Evolutionary conservation across 2,888 invertebrate species (phyloP), one percentile per base, ranked within the genome.

Genomic region (Lumbricus terrestris): DNA sequence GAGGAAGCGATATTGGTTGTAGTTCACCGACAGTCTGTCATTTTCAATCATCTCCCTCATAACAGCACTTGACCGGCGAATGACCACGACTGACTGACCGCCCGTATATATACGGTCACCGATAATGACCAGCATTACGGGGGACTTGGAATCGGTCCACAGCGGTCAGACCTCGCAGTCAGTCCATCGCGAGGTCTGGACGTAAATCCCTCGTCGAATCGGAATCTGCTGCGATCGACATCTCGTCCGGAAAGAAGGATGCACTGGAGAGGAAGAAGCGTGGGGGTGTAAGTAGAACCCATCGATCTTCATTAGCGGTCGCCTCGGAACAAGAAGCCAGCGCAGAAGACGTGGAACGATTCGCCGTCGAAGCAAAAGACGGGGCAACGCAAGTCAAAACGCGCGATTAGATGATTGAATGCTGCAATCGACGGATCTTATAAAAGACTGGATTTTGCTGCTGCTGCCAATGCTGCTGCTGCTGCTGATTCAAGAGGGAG

Each of bases 391-490:
- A 69, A 29, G n/a, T 69, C 69, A 69, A 69, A 69, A 69, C 69
- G 69, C 69, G n/a, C n/a, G 69, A 69, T 69, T 69, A n/a, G 69
- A 69, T 69, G 69, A 69, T 69, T 69, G 69, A 69, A 69, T 69
- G 69, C 8, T n/a, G 69, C 69, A 69, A 69, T 69, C 69, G 69
- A 69, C 69, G 29, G 69, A 69, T 69, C 69, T 69, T 69, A 69
- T n/a, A n/a, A 69, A 13, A 69, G 69, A 69, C 69, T 69, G n/a
- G 69, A 29, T 1, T 23, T 2, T 54, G 54, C 54, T 54, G 54
- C 54, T 5, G 13, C 38, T 38, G 38, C 38, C 13, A 13, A 5
- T 38, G 38, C 38, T 38, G 42, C 42, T 16, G 42, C 16, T 42
- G 42, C 42, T 42, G 69, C 69, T 69, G 69, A 8, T 69, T 29